Percentiles rank a stretch among this genome's conserved stretches.
Conservation (phyloP, 2,797 vertebrate genomes). For the Scomberomorus guttatus region DNA sequence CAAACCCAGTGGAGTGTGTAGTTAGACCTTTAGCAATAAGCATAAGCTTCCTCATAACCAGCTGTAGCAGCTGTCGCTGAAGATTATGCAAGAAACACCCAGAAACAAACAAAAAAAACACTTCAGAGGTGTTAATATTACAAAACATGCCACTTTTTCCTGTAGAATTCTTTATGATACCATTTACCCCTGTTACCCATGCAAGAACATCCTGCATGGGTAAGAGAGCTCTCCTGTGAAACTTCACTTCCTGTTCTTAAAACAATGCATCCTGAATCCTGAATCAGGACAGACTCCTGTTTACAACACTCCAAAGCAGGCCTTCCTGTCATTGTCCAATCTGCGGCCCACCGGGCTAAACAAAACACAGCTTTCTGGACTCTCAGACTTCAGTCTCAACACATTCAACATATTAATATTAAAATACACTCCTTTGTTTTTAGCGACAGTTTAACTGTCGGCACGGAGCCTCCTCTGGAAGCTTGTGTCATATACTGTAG, state of each 20-base stretch:
- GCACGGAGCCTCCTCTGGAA: slow-evolving; percentile 20
- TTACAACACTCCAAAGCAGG: slow-evolving; percentile 63
- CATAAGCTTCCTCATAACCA: slow-evolving; percentile 3
- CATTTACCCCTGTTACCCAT: neutral
- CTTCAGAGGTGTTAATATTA: neutral
- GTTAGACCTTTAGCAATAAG: slow-evolving; percentile 29
- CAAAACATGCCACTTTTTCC: neutral
- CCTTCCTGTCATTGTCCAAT: slow-evolving; percentile 84
- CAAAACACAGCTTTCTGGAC: slow-evolving; percentile 51
- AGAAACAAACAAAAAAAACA: too few species aligned
- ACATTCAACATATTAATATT: slow-evolving; percentile 37
- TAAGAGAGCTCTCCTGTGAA: slow-evolving; percentile 62
- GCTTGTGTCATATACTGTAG: slow-evolving; percentile 49
- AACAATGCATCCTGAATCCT: slow-evolving; percentile 78
- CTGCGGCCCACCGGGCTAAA: slow-evolving; percentile 41
- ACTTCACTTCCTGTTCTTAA: slow-evolving; percentile 76
- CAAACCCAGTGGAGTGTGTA: slow-evolving; percentile 57
- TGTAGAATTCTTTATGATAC: neutral
- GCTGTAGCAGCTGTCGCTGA: neutral
- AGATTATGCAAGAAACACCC: too few species aligned
- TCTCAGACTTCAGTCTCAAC: slow-evolving; percentile 19
- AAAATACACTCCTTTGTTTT: slow-evolving; percentile 35
- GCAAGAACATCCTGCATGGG: slow-evolving; percentile 66
- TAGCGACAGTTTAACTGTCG: slow-evolving; percentile 27
- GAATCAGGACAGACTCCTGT: slow-evolving; percentile 67